Evolutionary conservation across 2,888 invertebrate species (phyloP).

Genomic region (Epistrophella euchroma): DNA sequence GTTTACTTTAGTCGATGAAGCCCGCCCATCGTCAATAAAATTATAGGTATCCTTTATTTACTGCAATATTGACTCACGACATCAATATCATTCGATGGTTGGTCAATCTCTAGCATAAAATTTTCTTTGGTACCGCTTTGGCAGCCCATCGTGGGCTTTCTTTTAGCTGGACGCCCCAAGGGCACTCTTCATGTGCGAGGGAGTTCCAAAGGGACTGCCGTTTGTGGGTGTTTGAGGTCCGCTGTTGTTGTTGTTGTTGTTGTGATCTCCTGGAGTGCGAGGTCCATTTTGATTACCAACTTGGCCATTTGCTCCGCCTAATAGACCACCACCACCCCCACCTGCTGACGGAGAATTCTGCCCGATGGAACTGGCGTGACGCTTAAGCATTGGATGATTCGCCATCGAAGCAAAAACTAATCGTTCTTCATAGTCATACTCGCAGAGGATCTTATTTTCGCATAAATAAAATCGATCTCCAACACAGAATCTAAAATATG

Average conservation of each 20-base stretch:
- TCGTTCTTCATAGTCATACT: constrained; percentile 98
- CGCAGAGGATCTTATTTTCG: constrained; percentile 98
- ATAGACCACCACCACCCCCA: constrained; percentile 77
- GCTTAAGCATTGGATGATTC: constrained; percentile 89
- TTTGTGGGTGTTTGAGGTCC: constrained; percentile 81
- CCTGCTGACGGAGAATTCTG: constrained; percentile 82
- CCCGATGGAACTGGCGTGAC: constrained; percentile 82
- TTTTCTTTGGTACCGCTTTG: constrained; percentile 83
- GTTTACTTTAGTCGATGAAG: constrained; percentile 38
- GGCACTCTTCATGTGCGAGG: constrained; percentile 83
- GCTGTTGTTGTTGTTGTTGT: constrained; percentile 81
- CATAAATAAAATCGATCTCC: constrained; percentile 98
- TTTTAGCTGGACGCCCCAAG: constrained; percentile 84
- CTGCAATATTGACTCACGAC: constrained; percentile 35
- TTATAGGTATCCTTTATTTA: constrained; percentile 37
- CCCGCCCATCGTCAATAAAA: constrained; percentile 21
- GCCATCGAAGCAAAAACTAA: constrained; percentile 98
- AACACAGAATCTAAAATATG: constrained; percentile 94
- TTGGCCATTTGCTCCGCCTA: constrained; percentile 78
- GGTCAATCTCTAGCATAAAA: constrained; percentile 79
- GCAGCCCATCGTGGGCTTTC: constrained; percentile 81
- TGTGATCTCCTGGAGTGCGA: constrained; percentile 82
- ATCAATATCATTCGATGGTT: constrained; percentile 27
- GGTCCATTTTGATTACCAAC: constrained; percentile 80
- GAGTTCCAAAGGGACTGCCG: constrained; percentile 81